A percentile compares a stretch with the other conserved stretches of the same genome.
phyloP scores from a whole-genome alignment of 2,888 invertebrate genomes.

The Acanthosepion pharaonis region DNA sequence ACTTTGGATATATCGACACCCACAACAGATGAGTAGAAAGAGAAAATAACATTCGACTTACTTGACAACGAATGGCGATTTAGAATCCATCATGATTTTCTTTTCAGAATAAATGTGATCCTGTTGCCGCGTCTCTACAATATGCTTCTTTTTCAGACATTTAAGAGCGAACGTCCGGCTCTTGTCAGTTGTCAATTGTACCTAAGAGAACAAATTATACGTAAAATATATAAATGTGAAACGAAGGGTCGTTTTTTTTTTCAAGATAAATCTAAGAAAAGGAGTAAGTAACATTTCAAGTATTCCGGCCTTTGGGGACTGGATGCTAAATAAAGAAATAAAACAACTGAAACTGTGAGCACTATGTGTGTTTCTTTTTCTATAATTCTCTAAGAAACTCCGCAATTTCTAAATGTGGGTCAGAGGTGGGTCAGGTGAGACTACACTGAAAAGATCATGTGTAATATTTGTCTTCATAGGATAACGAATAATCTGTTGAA shows the following conservation, averaged over 20 bases:
- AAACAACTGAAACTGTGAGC: no score
- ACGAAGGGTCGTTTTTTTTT: not conserved
- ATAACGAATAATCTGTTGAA: no score
- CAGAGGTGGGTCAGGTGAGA: no score
- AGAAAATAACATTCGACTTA: constrained; percentile 66
- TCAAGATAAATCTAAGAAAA: not conserved
- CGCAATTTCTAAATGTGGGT: no score
- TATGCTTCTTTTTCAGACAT: constrained; percentile 90
- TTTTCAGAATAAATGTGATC: constrained; percentile 92
- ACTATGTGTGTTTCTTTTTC: no score
- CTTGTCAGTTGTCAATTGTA: constrained; percentile 75
- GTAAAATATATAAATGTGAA: not conserved
- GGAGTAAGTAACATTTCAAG: not conserved
- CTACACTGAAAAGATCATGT: no score
- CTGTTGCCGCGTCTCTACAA: constrained; percentile 90
- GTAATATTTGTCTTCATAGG: no score
- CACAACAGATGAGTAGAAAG: not conserved
- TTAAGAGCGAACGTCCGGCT: constrained; percentile 85
- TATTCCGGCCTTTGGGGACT: no score
- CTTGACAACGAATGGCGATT: constrained; percentile 86
- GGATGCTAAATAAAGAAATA: no score
- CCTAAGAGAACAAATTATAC: constrained; percentile 61
- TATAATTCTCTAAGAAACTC: no score
- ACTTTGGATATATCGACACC: no score
- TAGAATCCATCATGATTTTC: constrained; percentile 84